These are phyloP conservation scores for Acanthosepion esculentum DNA, from an alignment of 2,888 invertebrate species.

Conservation along the genomic window DNA sequence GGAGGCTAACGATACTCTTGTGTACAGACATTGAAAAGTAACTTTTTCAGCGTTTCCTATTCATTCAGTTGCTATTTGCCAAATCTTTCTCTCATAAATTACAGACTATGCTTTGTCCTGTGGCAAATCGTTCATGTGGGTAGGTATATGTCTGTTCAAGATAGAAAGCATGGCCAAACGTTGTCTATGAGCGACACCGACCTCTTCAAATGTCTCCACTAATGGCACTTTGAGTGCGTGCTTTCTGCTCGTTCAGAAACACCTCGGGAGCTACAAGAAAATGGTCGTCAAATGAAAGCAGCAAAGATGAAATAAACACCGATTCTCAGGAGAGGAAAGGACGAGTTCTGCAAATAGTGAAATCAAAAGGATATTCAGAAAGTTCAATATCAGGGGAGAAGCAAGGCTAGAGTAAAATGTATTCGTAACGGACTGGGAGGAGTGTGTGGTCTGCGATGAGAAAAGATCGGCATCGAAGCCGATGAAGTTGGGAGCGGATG, in stretches of 20 bases:
- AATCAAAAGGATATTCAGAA: not conserved
- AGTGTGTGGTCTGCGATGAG: not conserved
- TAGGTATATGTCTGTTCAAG: not conserved
- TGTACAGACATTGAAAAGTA: no score
- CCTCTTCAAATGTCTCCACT: not conserved
- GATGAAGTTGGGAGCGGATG: not conserved
- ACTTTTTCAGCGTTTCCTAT: no score
- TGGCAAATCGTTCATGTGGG: no score
- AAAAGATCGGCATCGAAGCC: not conserved
- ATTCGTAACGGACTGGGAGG: not conserved
- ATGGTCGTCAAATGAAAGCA: not conserved
- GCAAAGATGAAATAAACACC: not conserved
- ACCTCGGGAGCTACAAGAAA: not conserved
- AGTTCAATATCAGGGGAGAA: not conserved
- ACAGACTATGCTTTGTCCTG: no score
- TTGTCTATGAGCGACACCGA: not conserved
- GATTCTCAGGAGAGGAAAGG: not conserved
- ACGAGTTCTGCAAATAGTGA: not conserved
- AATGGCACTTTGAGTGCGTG: not conserved
- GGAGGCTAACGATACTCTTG: no score
- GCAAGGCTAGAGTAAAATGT: not conserved
- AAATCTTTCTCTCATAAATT: no score
- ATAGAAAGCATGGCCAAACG: not conserved
- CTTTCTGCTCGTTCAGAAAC: not conserved
- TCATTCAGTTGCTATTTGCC: no score